Base-by-base conservation (phyloP, 1,140 invertebrate species). In the Ganaspis sp. region DNA sequence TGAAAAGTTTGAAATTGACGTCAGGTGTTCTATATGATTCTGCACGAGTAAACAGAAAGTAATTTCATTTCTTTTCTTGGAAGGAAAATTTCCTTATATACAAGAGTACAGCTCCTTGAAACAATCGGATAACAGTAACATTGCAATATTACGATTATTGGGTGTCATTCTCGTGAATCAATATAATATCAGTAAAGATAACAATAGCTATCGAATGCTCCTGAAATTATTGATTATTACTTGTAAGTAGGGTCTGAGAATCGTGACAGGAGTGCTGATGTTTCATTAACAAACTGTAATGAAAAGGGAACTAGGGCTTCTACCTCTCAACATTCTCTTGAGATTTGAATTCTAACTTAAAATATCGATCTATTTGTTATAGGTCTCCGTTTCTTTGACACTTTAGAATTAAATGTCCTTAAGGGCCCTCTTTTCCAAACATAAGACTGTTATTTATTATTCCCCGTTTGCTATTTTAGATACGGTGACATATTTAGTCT, bases 161-260 rank as follows among this genome's bases (percentile, higher is more conserved):
- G 19, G 19, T 70, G 34, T 17, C 19, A 70, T 71, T 69, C 34
- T 76, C 54, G 70, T 82, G 70, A 69, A 79, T 83, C 83, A 76
- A 76, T 45, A 17, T 80, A 80, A 83, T 72, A 73, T 75, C 80
- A 77, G 79, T 80, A 77, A 21, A 12, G 75, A 69, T 78, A 84
- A 84, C 78, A 82, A 83, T 80, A 80, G 74, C 40, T 23, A 29
- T 72, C 5, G 54, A 64, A 26, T 58, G 37, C 37, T 49, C 38
- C 9, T 69, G 54, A 75, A 81, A 72, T 75, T 75, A 82, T 83
- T 82, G 76, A 83, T 80, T 76, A 76, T 4, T 12, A 5, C 15
- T 29, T 64, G 23, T 15, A 64, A n/a, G 21, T 64, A 26, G 4
- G 23, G 4, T 64, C 9, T 15, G 54, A 29, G 21, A 64, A 64